These are phyloP conservation scores for Octodon degus DNA, from an alignment of 2,113 vertebrate genomes.

Conservation along the genomic window DNA sequence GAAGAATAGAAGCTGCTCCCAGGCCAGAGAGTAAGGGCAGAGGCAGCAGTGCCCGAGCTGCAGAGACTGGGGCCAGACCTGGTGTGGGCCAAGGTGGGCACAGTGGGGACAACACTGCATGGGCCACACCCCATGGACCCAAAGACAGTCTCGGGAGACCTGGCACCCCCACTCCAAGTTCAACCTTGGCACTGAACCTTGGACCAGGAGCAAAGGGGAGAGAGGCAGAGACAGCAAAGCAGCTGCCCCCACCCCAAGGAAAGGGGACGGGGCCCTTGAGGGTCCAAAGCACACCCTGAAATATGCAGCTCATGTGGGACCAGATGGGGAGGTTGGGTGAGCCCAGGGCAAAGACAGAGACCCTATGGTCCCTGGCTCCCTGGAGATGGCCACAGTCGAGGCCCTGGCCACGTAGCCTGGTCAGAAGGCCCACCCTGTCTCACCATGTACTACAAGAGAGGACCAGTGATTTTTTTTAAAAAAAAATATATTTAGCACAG, in stretches of 20 bases:
- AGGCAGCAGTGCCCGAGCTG: not conserved
- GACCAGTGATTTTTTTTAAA: not conserved
- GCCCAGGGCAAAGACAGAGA: not conserved
- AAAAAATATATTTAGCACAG: too few species aligned
- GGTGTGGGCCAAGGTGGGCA: not conserved
- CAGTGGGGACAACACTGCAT: rapidly evolving
- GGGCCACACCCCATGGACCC: too few species aligned
- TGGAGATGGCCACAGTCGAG: not conserved
- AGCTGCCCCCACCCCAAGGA: not conserved
- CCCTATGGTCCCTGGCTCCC: not conserved
- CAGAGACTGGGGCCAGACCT: not conserved
- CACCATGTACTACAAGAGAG: not conserved
- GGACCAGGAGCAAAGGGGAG: not conserved
- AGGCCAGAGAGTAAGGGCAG: not conserved
- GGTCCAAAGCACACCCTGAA: not conserved
- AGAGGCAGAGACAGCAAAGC: not conserved
- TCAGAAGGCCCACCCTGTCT: not conserved
- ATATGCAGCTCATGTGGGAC: not conserved
- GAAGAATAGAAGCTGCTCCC: not conserved
- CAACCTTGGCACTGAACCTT: not conserved
- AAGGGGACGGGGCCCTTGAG: not conserved
- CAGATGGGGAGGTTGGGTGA: not conserved
- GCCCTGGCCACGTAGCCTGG: not conserved
- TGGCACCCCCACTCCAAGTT: not conserved
- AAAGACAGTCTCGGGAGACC: not conserved